phyloP scores from a whole-genome alignment of 2,888 invertebrate genomes.

The Mesorhabditis sp. region DNA sequence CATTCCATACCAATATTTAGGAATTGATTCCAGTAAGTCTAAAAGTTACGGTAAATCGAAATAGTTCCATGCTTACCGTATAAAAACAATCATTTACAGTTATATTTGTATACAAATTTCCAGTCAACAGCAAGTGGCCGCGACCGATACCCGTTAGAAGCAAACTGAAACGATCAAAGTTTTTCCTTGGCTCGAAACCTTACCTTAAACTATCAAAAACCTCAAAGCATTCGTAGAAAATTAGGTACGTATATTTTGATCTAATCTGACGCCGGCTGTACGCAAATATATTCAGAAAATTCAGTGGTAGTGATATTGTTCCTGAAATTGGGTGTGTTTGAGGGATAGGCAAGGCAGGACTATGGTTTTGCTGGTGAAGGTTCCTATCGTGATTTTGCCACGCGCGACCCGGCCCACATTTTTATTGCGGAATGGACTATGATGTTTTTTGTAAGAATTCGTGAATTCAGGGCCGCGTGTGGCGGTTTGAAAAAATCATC shows the following conservation, averaged over 20 bases:
- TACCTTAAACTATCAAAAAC: conserved; percentile 5
- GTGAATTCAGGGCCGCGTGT: no score
- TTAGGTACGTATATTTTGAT: neutral
- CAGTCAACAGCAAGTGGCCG: neutral
- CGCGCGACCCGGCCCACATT: no score
- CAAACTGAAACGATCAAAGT: neutral
- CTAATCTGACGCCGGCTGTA: neutral
- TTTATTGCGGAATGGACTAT: no score
- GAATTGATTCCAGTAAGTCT: neutral
- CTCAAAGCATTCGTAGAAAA: neutral
- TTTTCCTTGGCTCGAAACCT: neutral
- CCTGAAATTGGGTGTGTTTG: neutral
- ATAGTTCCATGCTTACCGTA: neutral
- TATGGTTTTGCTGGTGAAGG: no score
- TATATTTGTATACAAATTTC: neutral
- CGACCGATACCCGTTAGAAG: neutral
- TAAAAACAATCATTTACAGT: neutral
- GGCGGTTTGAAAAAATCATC: no score
- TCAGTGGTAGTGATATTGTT: neutral
- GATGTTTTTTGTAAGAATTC: no score
- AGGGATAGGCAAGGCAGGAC: no score
- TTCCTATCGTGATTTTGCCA: no score
- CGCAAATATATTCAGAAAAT: neutral
- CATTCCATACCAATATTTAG: conserved; percentile 3
- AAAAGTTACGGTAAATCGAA: neutral